phyloP scores from a whole-genome alignment of 2,888 invertebrate species.

The Orthosia cruda region DNA sequence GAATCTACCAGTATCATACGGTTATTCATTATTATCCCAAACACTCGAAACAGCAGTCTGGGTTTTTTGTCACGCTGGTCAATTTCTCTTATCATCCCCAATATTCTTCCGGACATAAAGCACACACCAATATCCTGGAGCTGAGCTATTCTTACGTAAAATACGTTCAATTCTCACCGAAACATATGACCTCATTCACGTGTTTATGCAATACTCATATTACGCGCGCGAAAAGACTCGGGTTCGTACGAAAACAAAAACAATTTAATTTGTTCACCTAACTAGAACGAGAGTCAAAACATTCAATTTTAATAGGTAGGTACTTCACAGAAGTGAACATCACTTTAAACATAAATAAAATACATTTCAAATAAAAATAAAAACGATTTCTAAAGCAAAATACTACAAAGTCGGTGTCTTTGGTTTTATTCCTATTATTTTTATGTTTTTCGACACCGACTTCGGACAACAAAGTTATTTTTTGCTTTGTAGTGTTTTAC shows the following conservation, averaged over 20 bases:
- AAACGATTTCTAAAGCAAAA: too few relatives aligned
- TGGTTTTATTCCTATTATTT: too few relatives aligned
- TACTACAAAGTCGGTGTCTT: too few relatives aligned
- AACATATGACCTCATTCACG: slow-evolving; percentile 5
- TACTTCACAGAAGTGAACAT: slow-evolving; percentile 34
- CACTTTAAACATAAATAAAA: too few relatives aligned
- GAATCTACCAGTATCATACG: background rate
- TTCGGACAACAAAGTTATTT: too few relatives aligned
- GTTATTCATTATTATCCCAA: background rate
- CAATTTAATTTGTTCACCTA: slow-evolving; percentile 57
- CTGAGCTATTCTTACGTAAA: background rate
- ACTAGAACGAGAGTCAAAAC: slow-evolving; percentile 53
- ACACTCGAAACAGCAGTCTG: background rate
- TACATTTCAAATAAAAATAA: too few relatives aligned
- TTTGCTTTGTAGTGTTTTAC: too few relatives aligned
- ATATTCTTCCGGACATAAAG: background rate
- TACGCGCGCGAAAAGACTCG: slow-evolving; percentile 42
- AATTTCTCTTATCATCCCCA: background rate
- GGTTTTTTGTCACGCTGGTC: too few relatives aligned
- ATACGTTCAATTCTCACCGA: background rate
- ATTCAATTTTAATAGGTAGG: slow-evolving; percentile 52
- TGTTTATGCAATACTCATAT: slow-evolving; percentile 28
- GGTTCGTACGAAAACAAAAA: slow-evolving; percentile 48
- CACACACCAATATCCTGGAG: background rate
- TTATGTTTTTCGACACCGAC: too few relatives aligned